Evolutionary conservation across 2,888 invertebrate genomes (phyloP).

Genomic region (Endomychus coccineus): DNA sequence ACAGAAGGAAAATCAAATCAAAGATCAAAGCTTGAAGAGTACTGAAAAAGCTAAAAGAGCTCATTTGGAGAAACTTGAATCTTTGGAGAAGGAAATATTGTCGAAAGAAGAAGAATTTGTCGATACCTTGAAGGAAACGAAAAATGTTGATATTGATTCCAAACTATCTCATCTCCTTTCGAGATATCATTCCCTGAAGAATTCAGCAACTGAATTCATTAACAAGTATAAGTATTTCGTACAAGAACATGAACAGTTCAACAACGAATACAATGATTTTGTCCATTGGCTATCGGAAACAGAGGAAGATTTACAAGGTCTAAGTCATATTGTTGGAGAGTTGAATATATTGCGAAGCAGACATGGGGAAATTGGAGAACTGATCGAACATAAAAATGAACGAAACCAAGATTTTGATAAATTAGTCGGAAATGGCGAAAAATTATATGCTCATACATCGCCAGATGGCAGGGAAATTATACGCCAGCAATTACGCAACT

Average conservation of each 20-base stretch:
- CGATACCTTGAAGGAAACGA: slow-evolving; percentile 59
- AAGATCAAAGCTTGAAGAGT: slow-evolving; percentile 83
- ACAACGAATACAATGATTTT: slow-evolving; percentile 65
- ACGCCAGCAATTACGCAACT: slow-evolving; percentile 74
- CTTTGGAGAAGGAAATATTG: slow-evolving; percentile 62
- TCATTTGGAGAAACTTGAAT: slow-evolving; percentile 69
- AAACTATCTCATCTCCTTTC: slow-evolving; percentile 72
- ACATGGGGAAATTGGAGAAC: slow-evolving; percentile 70
- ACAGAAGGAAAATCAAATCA: slow-evolving; percentile 73
- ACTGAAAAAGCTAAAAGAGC: slow-evolving; percentile 74
- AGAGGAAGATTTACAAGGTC: slow-evolving; percentile 64
- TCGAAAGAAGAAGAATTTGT: slow-evolving; percentile 62
- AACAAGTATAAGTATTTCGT: slow-evolving; percentile 77
- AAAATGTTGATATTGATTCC: slow-evolving; percentile 66
- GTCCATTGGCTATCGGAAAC: slow-evolving; percentile 67
- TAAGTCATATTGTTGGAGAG: slow-evolving; percentile 81
- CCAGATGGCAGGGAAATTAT: slow-evolving; percentile 91
- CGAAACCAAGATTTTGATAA: slow-evolving; percentile 76
- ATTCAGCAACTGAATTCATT: slow-evolving; percentile 74
- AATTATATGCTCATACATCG: slow-evolving; percentile 85
- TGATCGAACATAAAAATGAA: slow-evolving; percentile 68
- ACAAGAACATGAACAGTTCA: slow-evolving; percentile 76
- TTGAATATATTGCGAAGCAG: slow-evolving; percentile 74
- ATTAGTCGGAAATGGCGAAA: slow-evolving; percentile 82
- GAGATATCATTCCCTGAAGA: slow-evolving; percentile 74